Evolutionary conservation across 2,797 vertebrate genomes (phyloP).

Genomic region (Spinibarbus caldwelli): DNA sequence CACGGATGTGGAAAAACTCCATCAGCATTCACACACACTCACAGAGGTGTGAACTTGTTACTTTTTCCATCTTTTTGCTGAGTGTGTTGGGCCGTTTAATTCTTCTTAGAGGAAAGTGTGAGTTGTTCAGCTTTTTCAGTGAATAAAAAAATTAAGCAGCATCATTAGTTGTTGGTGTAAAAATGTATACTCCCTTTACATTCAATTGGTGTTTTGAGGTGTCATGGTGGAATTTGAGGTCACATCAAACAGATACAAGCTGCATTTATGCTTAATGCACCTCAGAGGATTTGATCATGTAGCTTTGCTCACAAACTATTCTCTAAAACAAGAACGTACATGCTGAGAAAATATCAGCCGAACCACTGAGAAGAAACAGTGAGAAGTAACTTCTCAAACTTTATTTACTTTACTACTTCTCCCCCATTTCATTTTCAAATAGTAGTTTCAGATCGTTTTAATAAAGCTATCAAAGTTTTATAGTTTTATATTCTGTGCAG

Average conservation of each 20-base stretch:
- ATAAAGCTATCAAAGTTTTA: too few species aligned
- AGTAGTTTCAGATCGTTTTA: too few species aligned
- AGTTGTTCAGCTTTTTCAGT: not conserved
- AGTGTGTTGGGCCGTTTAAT: not conserved
- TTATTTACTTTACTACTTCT: too few species aligned
- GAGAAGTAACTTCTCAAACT: not conserved
- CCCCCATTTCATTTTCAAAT: too few species aligned
- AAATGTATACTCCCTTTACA: not conserved
- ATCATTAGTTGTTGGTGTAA: not conserved
- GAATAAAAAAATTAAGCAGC: not conserved
- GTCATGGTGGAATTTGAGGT: not conserved
- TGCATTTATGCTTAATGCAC: not conserved
- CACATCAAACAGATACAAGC: not conserved
- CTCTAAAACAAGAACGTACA: not conserved
- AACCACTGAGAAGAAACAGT: not conserved
- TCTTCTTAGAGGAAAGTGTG: not conserved
- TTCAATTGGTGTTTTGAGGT: not conserved
- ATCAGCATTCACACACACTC: not conserved
- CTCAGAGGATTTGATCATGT: not conserved
- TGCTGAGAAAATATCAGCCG: not conserved
- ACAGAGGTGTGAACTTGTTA: slow-evolving; percentile 69
- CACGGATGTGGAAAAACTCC: slow-evolving; percentile 53
- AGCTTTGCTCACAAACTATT: not conserved
- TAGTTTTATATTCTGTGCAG: too few species aligned
- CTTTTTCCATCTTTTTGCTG: slow-evolving; percentile 1